These are phyloP conservation scores for Pollenia labialis DNA, from an alignment of 2,888 invertebrate genomes.

Conservation along the genomic window DNA sequence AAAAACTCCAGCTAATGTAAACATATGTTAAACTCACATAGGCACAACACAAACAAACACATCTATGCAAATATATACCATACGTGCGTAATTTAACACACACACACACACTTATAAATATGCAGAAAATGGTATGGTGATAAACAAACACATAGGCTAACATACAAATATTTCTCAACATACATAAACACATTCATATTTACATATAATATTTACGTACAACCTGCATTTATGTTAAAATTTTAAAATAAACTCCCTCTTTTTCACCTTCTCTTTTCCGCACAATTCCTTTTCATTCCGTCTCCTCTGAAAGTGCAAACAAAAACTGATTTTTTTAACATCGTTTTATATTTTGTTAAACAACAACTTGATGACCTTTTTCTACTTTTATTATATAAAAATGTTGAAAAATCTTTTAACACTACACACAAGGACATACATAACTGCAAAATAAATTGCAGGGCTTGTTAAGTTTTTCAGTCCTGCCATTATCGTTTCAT, in stretches of 20 bases:
- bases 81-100: not conserved
- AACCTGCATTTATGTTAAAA: not conserved
- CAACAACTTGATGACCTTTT: constrained; percentile 47
- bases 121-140: too few relatives aligned
- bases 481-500: constrained; percentile 2
- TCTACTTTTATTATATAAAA: constrained; percentile 12
- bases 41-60: not conserved
- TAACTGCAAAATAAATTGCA: constrained; percentile 19
- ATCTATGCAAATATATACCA: too few relatives aligned
- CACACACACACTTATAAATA: not conserved
- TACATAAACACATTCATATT: not conserved
- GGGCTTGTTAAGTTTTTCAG: constrained; percentile 17
- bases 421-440: constrained; percentile 22
- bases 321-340: not conserved
- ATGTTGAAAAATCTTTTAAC: constrained; percentile 5
- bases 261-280: too few relatives aligned
- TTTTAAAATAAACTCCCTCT: not conserved
- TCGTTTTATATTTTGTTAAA: constrained; percentile 12
- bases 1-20: constrained; percentile 52
- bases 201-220: not conserved
- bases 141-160: too few relatives aligned
- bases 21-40: constrained; percentile 57
- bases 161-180: not conserved
- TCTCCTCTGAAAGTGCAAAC: not conserved
- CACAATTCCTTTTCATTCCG: too few relatives aligned